phyloP scores from a whole-genome alignment of 1,140 invertebrate species.

The Trissolcus basalis region DNA sequence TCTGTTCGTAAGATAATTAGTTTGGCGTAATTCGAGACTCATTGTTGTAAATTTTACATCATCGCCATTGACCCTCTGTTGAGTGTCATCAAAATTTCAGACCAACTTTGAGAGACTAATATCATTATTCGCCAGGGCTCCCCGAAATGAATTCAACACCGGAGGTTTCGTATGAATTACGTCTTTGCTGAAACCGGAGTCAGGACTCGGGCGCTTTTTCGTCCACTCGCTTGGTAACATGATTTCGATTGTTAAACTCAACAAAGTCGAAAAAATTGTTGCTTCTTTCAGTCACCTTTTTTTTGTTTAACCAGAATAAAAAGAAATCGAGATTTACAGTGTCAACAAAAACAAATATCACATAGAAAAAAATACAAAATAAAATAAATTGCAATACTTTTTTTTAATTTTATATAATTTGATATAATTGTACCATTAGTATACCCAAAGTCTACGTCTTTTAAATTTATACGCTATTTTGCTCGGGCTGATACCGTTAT shows the following conservation, averaged over 20 bases:
- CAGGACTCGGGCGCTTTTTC: constrained; percentile 4
- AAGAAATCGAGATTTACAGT: too few species aligned
- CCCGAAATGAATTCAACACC: constrained; percentile 41
- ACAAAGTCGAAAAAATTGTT: constrained; percentile 5
- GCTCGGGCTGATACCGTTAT: too few species aligned
- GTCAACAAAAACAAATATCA: too few species aligned
- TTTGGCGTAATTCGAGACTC: too few species aligned
- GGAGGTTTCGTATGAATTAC: constrained; percentile 43
- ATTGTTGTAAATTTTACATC: background rate
- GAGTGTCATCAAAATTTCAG: constrained; percentile 6
- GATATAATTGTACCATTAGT: too few species aligned
- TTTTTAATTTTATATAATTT: too few species aligned
- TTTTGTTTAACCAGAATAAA: constrained; percentile 1
- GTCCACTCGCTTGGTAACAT: constrained; percentile 17
- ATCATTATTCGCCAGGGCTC: constrained; percentile 18
- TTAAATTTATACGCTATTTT: too few species aligned
- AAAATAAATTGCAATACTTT: too few species aligned
- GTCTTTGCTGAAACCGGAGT: constrained; percentile 26
- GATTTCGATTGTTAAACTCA: constrained; percentile 31
- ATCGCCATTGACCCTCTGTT: constrained; percentile 13
- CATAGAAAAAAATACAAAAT: too few species aligned
- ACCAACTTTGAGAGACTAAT: constrained; percentile 20
- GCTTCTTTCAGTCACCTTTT: too few species aligned
- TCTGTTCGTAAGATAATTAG: too few species aligned
- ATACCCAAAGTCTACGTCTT: background rate